Evolutionary conservation across 2,797 vertebrate genomes (phyloP).

Genomic region (Oreochromis mossambicus): DNA sequence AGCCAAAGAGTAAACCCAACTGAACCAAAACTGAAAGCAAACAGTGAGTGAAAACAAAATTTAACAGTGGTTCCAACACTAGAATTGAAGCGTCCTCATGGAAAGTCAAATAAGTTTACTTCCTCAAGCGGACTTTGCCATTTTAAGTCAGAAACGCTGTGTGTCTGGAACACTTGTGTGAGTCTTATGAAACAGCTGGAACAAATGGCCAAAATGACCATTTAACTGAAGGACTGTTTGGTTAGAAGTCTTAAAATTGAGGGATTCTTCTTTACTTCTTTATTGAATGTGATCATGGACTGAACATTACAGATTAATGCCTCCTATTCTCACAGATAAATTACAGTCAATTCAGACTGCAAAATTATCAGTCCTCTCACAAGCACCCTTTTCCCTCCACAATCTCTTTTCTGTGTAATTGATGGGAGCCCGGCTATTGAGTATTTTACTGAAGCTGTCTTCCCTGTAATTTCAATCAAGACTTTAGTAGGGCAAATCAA

Average conservation of each 20-base stretch:
- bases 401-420: conserved; percentile 44
- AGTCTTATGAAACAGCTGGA: background rate
- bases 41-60: background rate
- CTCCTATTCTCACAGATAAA: background rate
- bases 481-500: conserved; percentile 59
- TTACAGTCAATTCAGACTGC: conserved; percentile 10
- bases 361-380: conserved; percentile 27
- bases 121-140: background rate
- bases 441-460: conserved; percentile 46
- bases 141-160: background rate
- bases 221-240: background rate
- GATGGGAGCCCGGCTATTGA: conserved; percentile 43
- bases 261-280: background rate
- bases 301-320: conserved; percentile 21
- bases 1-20: background rate
- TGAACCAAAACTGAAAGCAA: background rate
- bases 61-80: background rate
- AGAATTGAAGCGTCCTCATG: background rate
- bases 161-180: background rate
- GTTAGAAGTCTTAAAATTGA: background rate
- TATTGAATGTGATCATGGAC: background rate
- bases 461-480: conserved; percentile 61
- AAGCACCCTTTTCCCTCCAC: conserved; percentile 13
- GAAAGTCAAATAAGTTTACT: background rate
- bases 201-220: background rate